Evolutionary conservation across 2,888 invertebrate species (phyloP).

Genomic region (Rambutsinella grinnellia): DNA sequence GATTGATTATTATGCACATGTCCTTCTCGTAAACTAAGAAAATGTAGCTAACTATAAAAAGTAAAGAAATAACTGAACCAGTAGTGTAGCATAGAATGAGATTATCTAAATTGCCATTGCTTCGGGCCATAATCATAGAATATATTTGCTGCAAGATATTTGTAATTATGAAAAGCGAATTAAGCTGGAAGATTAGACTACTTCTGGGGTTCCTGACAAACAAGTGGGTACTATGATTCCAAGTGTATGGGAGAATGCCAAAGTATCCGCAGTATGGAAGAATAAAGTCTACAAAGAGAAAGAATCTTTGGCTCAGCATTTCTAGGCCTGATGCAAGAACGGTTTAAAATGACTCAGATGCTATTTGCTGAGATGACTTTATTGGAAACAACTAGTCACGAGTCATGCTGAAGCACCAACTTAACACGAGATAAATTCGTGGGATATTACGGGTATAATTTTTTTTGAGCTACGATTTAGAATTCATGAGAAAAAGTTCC

Average conservation of each 20-base stretch:
- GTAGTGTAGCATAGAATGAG: constrained; percentile 4
- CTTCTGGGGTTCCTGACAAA: not conserved
- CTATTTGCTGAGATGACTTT: not conserved
- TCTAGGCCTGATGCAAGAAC: no score
- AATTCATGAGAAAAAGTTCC: no score
- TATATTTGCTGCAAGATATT: not conserved
- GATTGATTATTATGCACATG: no score
- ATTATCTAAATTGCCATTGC: not conserved
- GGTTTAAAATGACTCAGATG: not conserved
- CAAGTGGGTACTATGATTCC: not conserved
- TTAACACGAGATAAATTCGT: not conserved
- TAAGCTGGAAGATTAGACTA: not conserved
- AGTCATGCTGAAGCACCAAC: not conserved
- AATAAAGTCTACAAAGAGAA: not conserved
- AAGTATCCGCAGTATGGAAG: not conserved
- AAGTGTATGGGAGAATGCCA: not conserved
- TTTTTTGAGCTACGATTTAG: no score
- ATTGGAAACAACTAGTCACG: not conserved
- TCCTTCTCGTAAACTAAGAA: no score
- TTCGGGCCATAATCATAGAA: not conserved
- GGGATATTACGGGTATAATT: no score
- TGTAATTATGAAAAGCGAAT: not conserved
- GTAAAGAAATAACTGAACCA: not conserved
- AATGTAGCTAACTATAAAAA: not conserved
- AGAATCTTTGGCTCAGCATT: constrained; percentile 20